A percentile compares a stretch with the other conserved stretches of the same genome.
These are phyloP conservation scores for Thaleichthys pacificus DNA, from an alignment of 2,797 vertebrate genomes.

Conservation along the genomic window DNA sequence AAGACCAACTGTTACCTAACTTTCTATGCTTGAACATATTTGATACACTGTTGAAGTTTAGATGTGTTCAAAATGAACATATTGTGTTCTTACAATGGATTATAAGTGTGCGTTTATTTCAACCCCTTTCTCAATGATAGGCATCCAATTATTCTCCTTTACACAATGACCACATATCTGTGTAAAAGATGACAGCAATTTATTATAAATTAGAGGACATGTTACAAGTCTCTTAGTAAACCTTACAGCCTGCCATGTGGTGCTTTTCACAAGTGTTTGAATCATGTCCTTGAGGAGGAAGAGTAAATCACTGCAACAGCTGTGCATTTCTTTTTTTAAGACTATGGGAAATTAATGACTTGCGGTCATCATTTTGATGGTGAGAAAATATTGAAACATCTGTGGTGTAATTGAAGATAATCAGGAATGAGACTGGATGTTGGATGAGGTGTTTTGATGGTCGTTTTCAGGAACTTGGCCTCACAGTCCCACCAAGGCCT, in stretches of 20 bases:
- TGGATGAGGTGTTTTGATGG: background rate
- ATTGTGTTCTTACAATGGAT: too few species aligned
- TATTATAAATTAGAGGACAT: slow-evolving; percentile 55
- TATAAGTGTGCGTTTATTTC: background rate
- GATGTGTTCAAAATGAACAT: too few species aligned
- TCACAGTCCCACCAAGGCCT: too few species aligned
- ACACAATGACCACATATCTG: background rate
- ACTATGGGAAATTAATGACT: slow-evolving; percentile 27
- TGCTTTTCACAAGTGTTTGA: slow-evolving; percentile 22
- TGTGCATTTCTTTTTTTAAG: background rate
- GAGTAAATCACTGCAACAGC: slow-evolving; percentile 44
- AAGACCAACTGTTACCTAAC: too few species aligned
- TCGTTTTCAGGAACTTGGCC: background rate
- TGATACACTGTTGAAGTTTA: too few species aligned
- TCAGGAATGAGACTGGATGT: slow-evolving; percentile 2
- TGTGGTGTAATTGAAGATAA: slow-evolving; percentile 36
- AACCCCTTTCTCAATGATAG: background rate
- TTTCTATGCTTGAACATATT: too few species aligned
- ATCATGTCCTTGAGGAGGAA: slow-evolving; percentile 25
- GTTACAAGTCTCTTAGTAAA: slow-evolving; percentile 37
- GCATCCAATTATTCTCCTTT: background rate
- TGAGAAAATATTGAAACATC: slow-evolving; percentile 41
- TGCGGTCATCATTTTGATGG: slow-evolving; percentile 36
- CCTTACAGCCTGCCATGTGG: slow-evolving; percentile 19
- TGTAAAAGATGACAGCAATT: background rate